phyloP scores from a whole-genome alignment of 2,797 vertebrate species.

The Oophaga sylvatica region DNA sequence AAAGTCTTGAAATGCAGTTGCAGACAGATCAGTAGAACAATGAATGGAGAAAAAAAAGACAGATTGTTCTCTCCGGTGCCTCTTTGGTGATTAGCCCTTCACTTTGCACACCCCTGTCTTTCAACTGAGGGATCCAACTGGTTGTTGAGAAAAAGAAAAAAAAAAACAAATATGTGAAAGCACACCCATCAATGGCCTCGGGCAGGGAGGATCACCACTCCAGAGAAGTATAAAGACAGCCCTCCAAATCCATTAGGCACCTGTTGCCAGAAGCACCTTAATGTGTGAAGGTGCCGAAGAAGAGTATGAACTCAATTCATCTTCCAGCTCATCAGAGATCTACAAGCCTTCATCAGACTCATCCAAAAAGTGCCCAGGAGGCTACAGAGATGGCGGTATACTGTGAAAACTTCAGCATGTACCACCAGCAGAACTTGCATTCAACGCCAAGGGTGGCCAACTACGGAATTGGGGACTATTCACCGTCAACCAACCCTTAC shows the following conservation, averaged over 20 bases:
- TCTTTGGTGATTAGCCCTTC: conserved; percentile 47
- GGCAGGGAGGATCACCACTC: conserved; percentile 40
- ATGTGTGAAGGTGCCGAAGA: conserved; percentile 53
- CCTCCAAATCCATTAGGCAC: conserved; percentile 46
- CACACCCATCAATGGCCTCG: conserved; percentile 19
- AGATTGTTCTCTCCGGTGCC: conserved; percentile 29
- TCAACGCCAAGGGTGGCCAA: conserved; percentile 75
- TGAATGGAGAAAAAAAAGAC: conserved; percentile 23
- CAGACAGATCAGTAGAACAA: conserved; percentile 35
- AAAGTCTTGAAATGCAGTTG: conserved; percentile 7
- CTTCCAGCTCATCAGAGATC: conserved; percentile 73
- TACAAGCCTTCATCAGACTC: conserved; percentile 73
- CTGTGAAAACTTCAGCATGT: conserved; percentile 89
- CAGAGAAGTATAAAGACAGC: conserved; percentile 57
- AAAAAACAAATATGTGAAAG: conserved; percentile 34
- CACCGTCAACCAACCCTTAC: conserved; percentile 83
- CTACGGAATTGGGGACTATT: conserved; percentile 88
- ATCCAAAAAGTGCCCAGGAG: conserved; percentile 80
- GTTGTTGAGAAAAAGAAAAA: conserved; percentile 27
- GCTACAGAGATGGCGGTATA: conserved; percentile 89
- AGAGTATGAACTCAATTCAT: conserved; percentile 81
- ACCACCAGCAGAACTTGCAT: conserved; percentile 72
- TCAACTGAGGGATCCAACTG: conserved; percentile 50
- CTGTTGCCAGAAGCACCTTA: conserved; percentile 56
- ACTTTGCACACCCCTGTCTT: conserved; percentile 57